Base-by-base conservation (phyloP, 2,113 vertebrate genomes). In the Elanus axillaris region DNA sequence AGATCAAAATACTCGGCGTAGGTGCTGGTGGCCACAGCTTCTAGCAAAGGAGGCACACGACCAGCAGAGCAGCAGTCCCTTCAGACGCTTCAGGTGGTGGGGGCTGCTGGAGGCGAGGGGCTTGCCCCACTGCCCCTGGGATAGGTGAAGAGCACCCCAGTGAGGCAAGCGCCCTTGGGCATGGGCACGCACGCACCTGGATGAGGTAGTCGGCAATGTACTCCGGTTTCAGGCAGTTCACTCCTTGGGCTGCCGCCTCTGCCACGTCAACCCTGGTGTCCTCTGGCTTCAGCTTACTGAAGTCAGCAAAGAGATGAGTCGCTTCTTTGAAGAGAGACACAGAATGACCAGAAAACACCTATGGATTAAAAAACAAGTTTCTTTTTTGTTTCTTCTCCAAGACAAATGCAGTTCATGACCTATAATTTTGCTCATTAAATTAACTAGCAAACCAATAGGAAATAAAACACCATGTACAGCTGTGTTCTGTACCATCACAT, bases 131-230 rank as follows among this genome's bases (percentile, higher is more conserved):
- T 4, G 3, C 18, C 43, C 7, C 7, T 5, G 43, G 34, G 47
- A n/a, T 2, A 18, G 76, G 58, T 4, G 11, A 60, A 13, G 45
- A 53, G 52, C 38, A 34, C 26, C 34, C 48, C 12, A 1, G 3
- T 25, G 17, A 47, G 64, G 26, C 16, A 2, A 53, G 52, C 10
- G 0, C 43, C 34, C 56, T 4, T 1, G 3, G 55, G 34, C 7
- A 16, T 6, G 88, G 96, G 50, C 88, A 99, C 99, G 5, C 50
- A 52, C 16, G 16, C 26, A 53, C 52, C 99, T 99, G 99, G 98
- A 99, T 99, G 68, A 99, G 99, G 90, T 99, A 99, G 96, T 99
- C 99, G 32, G 99, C 99, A 2, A 99, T 99, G 96, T 99, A 99
- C 74, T 99, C 99, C 0, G 99, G 99, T 78, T 98, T 99, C 80